Percentiles rank a stretch among this genome's conserved stretches.
phyloP scores from a whole-genome alignment of 2,113 vertebrate genomes.

The Porphyrio hochstetteri region DNA sequence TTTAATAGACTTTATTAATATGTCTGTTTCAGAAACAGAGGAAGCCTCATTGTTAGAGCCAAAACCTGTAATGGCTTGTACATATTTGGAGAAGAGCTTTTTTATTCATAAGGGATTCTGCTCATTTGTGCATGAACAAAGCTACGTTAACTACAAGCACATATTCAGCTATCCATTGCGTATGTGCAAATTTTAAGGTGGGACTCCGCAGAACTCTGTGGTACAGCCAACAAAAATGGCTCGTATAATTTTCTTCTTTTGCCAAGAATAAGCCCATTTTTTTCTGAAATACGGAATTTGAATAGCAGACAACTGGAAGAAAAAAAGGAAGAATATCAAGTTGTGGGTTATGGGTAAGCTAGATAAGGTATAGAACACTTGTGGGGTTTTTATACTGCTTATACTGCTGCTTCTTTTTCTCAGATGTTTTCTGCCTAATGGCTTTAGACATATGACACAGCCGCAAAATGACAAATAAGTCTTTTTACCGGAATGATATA shows the following conservation, averaged over 20 bases:
- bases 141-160: not conserved
- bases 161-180: not conserved
- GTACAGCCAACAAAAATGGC: not conserved
- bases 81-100: not conserved
- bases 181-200: not conserved
- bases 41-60: not conserved
- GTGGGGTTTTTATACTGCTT: not conserved
- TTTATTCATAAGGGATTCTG: not conserved
- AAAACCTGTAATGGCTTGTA: not conserved
- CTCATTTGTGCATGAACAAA: not conserved
- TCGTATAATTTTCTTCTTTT: not conserved
- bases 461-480: not conserved
- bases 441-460: not conserved
- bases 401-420: not conserved
- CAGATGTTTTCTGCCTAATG: not conserved
- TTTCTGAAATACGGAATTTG: not conserved
- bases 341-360: not conserved
- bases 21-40: not conserved
- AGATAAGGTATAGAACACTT: not conserved
- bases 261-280: not conserved
- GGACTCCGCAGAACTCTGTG: not conserved
- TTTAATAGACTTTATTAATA: constrained; percentile 39
- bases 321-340: not conserved
- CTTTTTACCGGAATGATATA: not conserved
- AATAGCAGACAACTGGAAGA: not conserved